These are phyloP conservation scores for Amphiura filiformis DNA, from an alignment of 35 echinoderm and acorn worm genomes.

Conservation along the genomic window DNA sequence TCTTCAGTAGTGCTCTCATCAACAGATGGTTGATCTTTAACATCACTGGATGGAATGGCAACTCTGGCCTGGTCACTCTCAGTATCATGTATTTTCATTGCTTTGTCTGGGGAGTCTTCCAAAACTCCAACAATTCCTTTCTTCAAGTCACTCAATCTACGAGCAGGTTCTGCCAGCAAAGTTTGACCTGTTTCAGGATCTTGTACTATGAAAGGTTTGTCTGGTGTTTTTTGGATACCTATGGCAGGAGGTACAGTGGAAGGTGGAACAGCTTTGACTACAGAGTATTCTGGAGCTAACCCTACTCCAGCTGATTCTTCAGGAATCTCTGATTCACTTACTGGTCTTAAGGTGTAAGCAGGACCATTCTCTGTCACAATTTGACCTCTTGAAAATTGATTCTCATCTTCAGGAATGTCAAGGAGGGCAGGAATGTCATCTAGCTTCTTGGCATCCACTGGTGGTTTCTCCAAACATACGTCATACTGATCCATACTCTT, in stretches of 20 bases:
- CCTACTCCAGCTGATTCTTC: not conserved
- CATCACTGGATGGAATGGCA: not conserved
- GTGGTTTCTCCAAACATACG: not conserved
- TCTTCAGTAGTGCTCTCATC: not conserved
- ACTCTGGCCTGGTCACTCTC: not conserved
- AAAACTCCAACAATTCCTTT: conserved; percentile 2
- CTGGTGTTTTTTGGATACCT: not conserved
- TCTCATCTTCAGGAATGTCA: not conserved
- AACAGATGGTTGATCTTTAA: not conserved
- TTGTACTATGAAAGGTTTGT: conserved; percentile 5
- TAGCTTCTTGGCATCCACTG: not conserved
- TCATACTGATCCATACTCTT: conserved; percentile 11
- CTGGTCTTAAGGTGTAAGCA: conserved; percentile 42
- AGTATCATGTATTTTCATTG: conserved; percentile 12
- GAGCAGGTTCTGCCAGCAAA: conserved; percentile 7
- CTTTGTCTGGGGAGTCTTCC: not conserved
- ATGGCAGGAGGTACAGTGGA: not conserved
- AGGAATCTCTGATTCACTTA: not conserved
- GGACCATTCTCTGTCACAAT: conserved; percentile 44
- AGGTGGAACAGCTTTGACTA: not conserved
- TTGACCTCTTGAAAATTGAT: conserved; percentile 6
- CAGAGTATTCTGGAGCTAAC: not conserved
- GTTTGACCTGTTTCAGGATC: conserved; percentile 18
- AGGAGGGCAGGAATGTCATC: not conserved
- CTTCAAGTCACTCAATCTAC: conserved; percentile 17